Evolutionary conservation across 1,140 invertebrate genomes (phyloP).

Genomic region (Papilio xuthus): DNA sequence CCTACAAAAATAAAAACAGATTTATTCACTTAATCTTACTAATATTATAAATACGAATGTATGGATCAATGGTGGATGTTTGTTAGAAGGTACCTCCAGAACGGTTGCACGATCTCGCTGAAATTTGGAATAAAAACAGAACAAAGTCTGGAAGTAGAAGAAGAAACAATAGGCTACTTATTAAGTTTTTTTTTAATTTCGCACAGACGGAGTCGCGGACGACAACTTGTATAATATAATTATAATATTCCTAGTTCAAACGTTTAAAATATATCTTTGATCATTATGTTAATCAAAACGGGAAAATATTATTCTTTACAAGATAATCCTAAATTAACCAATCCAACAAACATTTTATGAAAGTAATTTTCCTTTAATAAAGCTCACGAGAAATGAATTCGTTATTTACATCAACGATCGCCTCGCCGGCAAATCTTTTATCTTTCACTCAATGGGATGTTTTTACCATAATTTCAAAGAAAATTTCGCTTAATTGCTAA

Average conservation of each 20-base stretch:
- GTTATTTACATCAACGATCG: constrained; percentile 72
- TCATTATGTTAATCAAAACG: not conserved
- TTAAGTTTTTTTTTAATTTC: no score
- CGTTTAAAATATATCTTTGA: not conserved
- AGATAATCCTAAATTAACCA: constrained; percentile 44
- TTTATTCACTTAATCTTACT: no score
- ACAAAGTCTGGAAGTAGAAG: no score
- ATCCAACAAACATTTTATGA: constrained; percentile 50
- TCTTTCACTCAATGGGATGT: constrained; percentile 66
- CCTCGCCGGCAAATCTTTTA: constrained; percentile 66
- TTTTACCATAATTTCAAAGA: constrained; percentile 65
- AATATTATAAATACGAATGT: no score
- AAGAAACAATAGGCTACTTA: no score
- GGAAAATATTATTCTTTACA: not conserved
- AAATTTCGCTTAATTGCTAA: constrained; percentile 69
- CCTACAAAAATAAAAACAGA: no score
- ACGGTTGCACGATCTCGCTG: no score
- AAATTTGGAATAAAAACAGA: no score
- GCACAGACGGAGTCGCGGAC: no score
- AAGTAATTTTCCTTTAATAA: constrained; percentile 59
- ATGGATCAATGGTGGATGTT: no score
- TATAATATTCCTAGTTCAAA: not conserved
- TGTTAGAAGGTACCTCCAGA: no score
- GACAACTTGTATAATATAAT: not conserved
- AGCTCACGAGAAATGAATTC: constrained; percentile 63